Evolutionary conservation across 2,113 vertebrate species (phyloP).

Genomic region (Leucopsar rothschildi): DNA sequence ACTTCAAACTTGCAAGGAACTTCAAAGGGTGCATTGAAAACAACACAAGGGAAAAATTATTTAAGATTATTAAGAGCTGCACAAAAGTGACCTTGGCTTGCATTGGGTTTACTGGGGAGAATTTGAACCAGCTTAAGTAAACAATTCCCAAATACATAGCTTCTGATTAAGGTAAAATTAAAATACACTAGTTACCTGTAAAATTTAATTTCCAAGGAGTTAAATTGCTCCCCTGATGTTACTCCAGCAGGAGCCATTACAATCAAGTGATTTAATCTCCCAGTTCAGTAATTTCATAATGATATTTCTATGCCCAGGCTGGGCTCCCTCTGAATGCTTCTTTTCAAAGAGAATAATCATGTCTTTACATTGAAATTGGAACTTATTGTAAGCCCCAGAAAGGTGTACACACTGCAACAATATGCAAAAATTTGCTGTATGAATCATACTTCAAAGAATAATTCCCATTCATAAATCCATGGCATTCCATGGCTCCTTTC

Average conservation of each 20-base stretch:
- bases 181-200: neutral
- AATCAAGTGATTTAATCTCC: neutral
- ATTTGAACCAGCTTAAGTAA: neutral
- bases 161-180: neutral
- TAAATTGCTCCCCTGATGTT: neutral
- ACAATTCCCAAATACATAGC: neutral
- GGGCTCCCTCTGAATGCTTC: neutral
- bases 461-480: neutral
- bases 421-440: neutral
- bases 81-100: neutral
- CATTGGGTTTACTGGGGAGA: neutral
- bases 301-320: neutral
- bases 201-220: neutral
- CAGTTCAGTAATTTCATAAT: neutral
- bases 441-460: neutral
- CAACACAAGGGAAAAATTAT: neutral
- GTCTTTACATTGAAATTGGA: neutral
- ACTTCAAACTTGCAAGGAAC: neutral
- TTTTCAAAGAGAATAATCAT: neutral
- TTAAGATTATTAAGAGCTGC: neutral
- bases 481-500: neutral
- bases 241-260: neutral
- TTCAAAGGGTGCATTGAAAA: neutral
- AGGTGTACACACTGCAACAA: neutral
- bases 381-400: neutral